Evolutionary conservation across 2,113 vertebrate species (phyloP).

Genomic region (Rattus rattus): DNA sequence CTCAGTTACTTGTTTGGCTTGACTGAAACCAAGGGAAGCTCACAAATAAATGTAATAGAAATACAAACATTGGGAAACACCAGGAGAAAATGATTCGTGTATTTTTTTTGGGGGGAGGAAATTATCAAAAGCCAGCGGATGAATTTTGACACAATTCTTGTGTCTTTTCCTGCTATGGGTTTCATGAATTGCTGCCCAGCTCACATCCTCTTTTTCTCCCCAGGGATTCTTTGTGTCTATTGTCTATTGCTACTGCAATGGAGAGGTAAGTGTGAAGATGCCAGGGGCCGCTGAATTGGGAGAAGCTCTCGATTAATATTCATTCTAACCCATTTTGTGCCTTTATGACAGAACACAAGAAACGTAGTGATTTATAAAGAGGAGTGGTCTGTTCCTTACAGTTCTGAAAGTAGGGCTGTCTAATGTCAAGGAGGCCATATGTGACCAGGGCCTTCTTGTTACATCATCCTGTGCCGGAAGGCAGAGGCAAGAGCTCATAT

Average conservation of each 20-base stretch:
- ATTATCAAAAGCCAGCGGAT: background rate
- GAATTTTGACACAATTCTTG: background rate
- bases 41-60: background rate
- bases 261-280: constrained; percentile 89
- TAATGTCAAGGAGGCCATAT: background rate
- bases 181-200: background rate
- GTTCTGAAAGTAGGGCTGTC: background rate
- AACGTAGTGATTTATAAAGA: background rate
- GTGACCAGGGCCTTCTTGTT: background rate
- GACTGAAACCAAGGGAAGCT: background rate
- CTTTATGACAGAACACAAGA: background rate
- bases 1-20: background rate
- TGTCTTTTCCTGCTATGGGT: background rate
- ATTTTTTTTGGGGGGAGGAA: constrained; percentile 14
- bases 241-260: constrained; percentile 95
- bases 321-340: background rate
- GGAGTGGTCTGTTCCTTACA: background rate
- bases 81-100: background rate
- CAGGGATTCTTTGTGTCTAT: constrained; percentile 96
- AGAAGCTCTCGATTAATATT: background rate
- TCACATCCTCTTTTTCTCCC: constrained; percentile 34
- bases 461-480: background rate
- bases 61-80: constrained; percentile 3
- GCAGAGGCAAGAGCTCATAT: background rate
- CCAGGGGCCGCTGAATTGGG: background rate